A percentile compares a stretch with the other conserved stretches of the same genome.
phyloP scores from a whole-genome alignment of 2,888 invertebrate genomes.

The Cheilosia vernalis region DNA sequence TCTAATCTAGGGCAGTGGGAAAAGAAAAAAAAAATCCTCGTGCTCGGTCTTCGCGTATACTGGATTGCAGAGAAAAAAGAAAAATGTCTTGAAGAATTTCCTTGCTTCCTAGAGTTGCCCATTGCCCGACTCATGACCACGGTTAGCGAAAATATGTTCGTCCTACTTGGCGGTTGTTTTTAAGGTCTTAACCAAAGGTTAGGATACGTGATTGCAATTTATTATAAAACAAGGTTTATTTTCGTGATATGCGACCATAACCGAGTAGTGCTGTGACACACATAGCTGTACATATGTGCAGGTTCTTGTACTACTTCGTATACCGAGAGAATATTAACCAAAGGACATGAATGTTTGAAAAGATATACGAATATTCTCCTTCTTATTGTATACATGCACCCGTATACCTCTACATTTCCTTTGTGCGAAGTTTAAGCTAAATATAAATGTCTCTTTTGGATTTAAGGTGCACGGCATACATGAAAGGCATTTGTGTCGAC shows the following conservation, averaged over 20 bases:
- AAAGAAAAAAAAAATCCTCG: constrained; percentile 8
- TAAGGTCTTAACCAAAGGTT: constrained; percentile 68
- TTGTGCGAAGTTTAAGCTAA: constrained; percentile 18
- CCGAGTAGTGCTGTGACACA: constrained; percentile 44
- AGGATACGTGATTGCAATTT: constrained; percentile 74
- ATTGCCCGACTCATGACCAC: constrained; percentile 61
- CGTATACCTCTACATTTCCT: background rate
- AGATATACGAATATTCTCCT: constrained; percentile 11
- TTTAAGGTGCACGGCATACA: constrained; percentile 37
- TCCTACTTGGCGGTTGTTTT: constrained; percentile 53
- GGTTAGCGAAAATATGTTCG: constrained; percentile 30
- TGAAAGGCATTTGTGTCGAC: constrained; percentile 34
- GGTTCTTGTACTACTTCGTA: constrained; percentile 2
- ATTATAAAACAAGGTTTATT: constrained; percentile 67
- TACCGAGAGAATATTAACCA: constrained; percentile 38
- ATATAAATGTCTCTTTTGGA: constrained; percentile 18
- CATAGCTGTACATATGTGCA: constrained; percentile 31
- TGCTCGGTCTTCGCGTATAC: constrained; percentile 7
- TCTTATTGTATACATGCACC: background rate
- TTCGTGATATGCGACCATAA: constrained; percentile 67
- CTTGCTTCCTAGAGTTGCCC: constrained; percentile 41
- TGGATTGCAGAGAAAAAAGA: constrained; percentile 34
- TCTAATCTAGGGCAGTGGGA: constrained; percentile 26
- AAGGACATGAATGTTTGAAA: constrained; percentile 60
- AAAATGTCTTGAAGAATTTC: constrained; percentile 46